A percentile compares a stretch with the other conserved stretches of the same genome.
These are phyloP conservation scores for Drosophila helvetica DNA, from an alignment of 2,888 invertebrate species.

Conservation along the genomic window DNA sequence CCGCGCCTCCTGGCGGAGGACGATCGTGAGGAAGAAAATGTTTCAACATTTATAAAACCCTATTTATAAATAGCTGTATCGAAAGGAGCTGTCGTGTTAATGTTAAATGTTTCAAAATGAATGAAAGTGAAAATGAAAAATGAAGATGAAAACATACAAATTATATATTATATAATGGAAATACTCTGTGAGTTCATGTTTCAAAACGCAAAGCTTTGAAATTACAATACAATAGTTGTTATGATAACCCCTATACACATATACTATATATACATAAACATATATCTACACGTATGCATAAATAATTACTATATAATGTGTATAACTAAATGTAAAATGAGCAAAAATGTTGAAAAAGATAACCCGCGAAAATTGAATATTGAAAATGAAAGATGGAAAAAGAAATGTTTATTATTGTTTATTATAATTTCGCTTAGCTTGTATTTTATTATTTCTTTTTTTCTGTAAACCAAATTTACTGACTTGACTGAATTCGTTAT, in stretches of 20 bases:
- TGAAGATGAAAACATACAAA: constrained; percentile 24
- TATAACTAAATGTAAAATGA: constrained; percentile 65
- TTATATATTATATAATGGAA: constrained; percentile 74
- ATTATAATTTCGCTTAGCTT: constrained; percentile 49
- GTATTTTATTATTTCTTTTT: constrained; percentile 59
- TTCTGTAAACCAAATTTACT: constrained; percentile 79
- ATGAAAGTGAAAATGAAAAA: too few species aligned
- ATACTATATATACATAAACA: constrained; percentile 40
- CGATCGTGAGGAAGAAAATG: constrained; percentile 33
- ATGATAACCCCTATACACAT: constrained; percentile 43
- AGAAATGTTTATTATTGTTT: constrained; percentile 37
- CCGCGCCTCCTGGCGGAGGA: constrained; percentile 34
- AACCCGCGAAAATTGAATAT: constrained; percentile 37
- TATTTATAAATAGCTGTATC: constrained; percentile 60
- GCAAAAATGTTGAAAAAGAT: constrained; percentile 26
- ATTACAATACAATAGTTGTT: constrained; percentile 67
- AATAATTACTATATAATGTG: constrained; percentile 44
- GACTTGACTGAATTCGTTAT: constrained; percentile 80
- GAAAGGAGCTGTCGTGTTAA: constrained; percentile 64
- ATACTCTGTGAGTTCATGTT: constrained; percentile 80
- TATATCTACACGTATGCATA: constrained; percentile 42
- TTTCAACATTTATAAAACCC: constrained; percentile 69
- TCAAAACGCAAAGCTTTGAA: constrained; percentile 72
- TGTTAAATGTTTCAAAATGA: constrained; percentile 56
- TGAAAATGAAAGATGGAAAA: constrained; percentile 23